These are phyloP conservation scores for Polyploca ridens DNA, from an alignment of 2,888 invertebrate genomes.

Conservation along the genomic window DNA sequence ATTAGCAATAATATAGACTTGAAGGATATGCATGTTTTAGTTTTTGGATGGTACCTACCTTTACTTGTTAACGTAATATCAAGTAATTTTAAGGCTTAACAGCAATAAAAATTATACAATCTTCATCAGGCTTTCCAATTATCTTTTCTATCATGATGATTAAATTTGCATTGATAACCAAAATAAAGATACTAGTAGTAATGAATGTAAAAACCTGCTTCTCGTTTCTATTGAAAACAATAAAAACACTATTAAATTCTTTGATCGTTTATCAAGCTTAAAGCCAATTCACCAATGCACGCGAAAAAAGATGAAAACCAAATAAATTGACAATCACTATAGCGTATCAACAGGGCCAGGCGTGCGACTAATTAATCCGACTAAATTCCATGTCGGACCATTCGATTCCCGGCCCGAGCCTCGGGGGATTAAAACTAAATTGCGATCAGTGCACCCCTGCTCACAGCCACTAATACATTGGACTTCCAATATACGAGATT, in stretches of 20 bases:
- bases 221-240: conserved; percentile 13
- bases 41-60: no score
- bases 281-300: conserved; percentile 20
- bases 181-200: no score
- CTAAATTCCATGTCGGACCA: conserved; percentile 23
- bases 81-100: no score
- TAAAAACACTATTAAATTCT: conserved; percentile 21
- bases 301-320: conserved; percentile 19
- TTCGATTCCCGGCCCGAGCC: conserved; percentile 16
- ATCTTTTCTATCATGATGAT: no score
- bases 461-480: conserved; percentile 25
- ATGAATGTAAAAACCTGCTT: no score
- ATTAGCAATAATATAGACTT: background rate
- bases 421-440: conserved; percentile 38
- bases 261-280: conserved; percentile 21
- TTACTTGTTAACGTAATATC: no score
- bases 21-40: background rate
- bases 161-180: no score
- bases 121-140: no score
- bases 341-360: conserved; percentile 28
- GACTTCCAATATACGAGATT: conserved; percentile 5
- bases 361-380: conserved; percentile 35
- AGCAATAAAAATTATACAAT: no score
- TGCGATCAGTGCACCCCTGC: conserved; percentile 34
- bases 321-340: conserved; percentile 28